Base-by-base conservation (phyloP, 1,140 invertebrate species). In the Bicyclus anynana region DNA sequence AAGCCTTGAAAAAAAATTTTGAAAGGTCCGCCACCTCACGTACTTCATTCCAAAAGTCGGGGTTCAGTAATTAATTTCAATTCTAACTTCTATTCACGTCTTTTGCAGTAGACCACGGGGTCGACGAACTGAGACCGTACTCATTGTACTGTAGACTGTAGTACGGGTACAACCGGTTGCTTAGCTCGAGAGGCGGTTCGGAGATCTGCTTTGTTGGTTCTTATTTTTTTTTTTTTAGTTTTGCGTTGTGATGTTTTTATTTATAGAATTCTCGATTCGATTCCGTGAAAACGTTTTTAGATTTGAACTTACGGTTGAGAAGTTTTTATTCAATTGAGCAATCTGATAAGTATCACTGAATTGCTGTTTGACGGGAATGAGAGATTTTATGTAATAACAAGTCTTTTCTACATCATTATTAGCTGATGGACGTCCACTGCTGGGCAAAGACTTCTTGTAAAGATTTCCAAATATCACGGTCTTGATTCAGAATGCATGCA, bases 1-100 rank as follows among this genome's bases (percentile, higher is more conserved):
- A 33, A 23, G 23, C 29, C 29, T 33, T 33, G 29, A 33, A 33
- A 33, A 33, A 33, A 33, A 23, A 4, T 23, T n/a, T n/a, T n/a
- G 7, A 33, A 33, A 33, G 0, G 29, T 33, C 1, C 29, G 29
- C 29, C 10, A 33, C 29, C 29, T 33, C 29, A 33, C 29, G 29
- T 33, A 47, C 21, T 13, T 47, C 44, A 26, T 47, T 26, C 17
- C 44, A 27, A 47, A 47, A 47, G 20, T 26, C 44, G 18, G 44
- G n/a, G 3, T n/a, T n/a, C 44, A 47, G 44, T 47, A 47, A 47
- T 47, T 47, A 47, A 47, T 47, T 47, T 47, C 44, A 47, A 26
- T 47, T 47, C 44, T 47, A 26, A 47, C 21, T 47, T 47, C 44
- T 47, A 47, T 47, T 27, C 44, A 47, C 20, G 44, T 47, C 44